Percentiles rank a stretch among this genome's conserved stretches.
These are phyloP conservation scores for Xestia sexstrigata DNA, from an alignment of 2,888 invertebrate species.

Conservation along the genomic window DNA sequence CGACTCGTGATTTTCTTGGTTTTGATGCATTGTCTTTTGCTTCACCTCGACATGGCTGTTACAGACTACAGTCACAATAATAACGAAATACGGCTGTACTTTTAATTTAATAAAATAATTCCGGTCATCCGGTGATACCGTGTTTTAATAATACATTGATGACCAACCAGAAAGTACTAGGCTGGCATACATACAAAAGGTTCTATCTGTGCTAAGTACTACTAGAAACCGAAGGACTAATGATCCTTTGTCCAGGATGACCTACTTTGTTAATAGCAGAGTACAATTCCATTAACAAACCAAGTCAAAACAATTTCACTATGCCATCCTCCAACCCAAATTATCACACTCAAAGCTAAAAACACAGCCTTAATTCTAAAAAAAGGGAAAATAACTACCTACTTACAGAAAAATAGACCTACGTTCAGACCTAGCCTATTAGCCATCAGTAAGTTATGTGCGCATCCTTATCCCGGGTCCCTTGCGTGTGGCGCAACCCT, in stretches of 20 bases:
- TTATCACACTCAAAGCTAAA: not conserved
- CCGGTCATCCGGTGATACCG: no score
- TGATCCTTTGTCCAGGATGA: not conserved
- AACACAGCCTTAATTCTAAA: not conserved
- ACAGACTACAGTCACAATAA: no score
- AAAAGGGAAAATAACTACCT: not conserved
- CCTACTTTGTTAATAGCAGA: not conserved
- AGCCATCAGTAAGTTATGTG: constrained; percentile 69
- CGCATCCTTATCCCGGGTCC: constrained; percentile 64
- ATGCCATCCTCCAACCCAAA: no score
- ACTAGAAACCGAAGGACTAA: not conserved
- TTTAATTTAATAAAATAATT: no score
- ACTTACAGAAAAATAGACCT: constrained; percentile 13
- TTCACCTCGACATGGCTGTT: no score
- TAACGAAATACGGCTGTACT: no score
- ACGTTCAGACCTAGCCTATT: constrained; percentile 63
- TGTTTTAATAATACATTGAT: no score
- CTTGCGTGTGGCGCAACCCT: constrained; percentile 77
- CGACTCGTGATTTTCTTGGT: no score
- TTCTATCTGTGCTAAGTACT: no score
- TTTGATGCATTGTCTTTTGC: no score
- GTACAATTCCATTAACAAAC: not conserved
- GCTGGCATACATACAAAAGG: no score
- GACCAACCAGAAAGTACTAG: no score
- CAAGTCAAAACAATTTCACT: not conserved